Evolutionary conservation across 2,113 vertebrate species (phyloP).

Genomic region (Hydrolagus affinis): DNA sequence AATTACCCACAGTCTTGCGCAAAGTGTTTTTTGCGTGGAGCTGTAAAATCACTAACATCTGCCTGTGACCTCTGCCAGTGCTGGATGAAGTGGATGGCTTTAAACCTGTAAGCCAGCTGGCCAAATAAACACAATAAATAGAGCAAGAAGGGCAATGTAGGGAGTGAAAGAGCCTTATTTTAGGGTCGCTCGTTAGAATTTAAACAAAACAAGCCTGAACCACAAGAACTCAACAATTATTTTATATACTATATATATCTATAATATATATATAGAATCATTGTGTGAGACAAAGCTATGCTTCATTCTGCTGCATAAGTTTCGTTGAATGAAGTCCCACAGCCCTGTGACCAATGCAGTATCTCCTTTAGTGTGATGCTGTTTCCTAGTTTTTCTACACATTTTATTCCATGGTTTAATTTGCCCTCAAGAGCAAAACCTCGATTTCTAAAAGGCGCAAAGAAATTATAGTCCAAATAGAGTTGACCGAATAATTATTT

Average conservation of each 20-base stretch:
- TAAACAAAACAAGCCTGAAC: background rate
- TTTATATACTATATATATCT: no score
- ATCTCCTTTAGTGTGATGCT: background rate
- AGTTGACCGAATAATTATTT: background rate
- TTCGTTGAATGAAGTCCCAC: background rate
- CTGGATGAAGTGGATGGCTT: background rate
- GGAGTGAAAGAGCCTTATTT: background rate
- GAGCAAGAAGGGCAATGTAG: background rate
- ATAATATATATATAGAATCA: background rate
- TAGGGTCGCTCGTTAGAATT: background rate
- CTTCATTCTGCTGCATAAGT: background rate
- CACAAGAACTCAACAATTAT: background rate
- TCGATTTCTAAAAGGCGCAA: background rate
- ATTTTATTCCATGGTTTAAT: background rate
- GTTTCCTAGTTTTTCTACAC: background rate
- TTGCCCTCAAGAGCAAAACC: background rate
- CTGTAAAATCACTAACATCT: background rate
- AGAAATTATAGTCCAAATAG: background rate
- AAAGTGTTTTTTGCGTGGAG: no score
- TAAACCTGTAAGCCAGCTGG: background rate
- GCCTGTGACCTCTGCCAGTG: background rate
- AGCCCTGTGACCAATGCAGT: no score
- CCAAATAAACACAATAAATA: background rate
- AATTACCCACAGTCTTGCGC: background rate
- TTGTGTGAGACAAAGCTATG: no score